Evolutionary conservation across 2,113 vertebrate species (phyloP).

Genomic region (Turdus rufiventris): DNA sequence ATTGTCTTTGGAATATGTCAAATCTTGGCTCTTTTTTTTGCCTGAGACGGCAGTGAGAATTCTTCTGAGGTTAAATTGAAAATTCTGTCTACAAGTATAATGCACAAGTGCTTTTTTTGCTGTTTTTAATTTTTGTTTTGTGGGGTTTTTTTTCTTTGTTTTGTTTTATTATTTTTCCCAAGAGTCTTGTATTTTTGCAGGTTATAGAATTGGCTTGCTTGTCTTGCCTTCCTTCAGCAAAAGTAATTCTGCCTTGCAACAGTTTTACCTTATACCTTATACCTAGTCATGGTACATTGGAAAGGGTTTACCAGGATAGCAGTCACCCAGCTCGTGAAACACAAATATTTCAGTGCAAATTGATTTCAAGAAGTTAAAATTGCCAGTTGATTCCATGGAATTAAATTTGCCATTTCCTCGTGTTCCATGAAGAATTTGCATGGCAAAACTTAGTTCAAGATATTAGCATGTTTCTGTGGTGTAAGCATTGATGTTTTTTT

Average conservation of each 20-base stretch:
- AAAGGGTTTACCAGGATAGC: not conserved
- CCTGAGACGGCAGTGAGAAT: not conserved
- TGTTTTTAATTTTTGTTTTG: not conserved
- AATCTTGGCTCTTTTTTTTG: not conserved
- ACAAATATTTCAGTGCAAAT: not conserved
- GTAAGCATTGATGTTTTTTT: not conserved
- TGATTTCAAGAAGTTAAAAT: not conserved
- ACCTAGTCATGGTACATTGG: not conserved
- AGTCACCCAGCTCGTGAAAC: not conserved
- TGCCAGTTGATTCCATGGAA: not conserved
- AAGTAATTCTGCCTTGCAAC: not conserved
- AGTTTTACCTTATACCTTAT: not conserved
- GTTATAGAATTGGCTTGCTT: not conserved
- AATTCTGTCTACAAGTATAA: not conserved
- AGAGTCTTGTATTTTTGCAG: not conserved
- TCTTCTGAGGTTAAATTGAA: not conserved
- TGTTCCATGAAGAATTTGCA: not conserved
- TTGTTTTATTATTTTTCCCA: not conserved
- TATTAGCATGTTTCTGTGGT: not conserved
- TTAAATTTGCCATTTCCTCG: accelerated
- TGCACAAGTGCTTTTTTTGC: not conserved
- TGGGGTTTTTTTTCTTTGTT: not conserved
- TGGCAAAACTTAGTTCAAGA: not conserved
- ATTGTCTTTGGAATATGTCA: accelerated
- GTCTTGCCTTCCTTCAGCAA: not conserved